Conservation (phyloP, 2,888 invertebrate genomes). For the Aphidius colemani region DNA sequence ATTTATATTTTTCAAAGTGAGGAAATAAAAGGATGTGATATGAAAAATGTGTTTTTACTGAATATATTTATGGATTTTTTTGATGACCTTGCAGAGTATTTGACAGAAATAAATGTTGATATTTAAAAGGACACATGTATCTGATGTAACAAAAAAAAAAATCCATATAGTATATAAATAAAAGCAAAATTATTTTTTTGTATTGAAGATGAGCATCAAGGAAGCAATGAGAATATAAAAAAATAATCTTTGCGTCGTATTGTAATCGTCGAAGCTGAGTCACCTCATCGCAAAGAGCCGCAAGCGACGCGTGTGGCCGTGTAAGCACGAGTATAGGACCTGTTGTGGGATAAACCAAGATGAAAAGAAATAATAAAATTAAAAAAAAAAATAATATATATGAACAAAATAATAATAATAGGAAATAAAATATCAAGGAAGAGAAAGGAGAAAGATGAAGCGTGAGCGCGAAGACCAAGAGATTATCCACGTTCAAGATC, state of each 20-base stretch:
- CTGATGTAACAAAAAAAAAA: not conserved
- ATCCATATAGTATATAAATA: too few relatives aligned
- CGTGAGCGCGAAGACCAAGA: slow-evolving; percentile 8
- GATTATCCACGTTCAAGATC: slow-evolving; percentile 24
- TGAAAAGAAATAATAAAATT: not conserved
- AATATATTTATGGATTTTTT: too few relatives aligned
- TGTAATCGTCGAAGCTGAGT: slow-evolving; percentile 21
- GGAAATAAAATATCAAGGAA: not conserved
- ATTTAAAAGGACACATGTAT: not conserved
- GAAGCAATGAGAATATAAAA: not conserved
- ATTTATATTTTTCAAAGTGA: not conserved
- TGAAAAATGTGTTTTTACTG: too few relatives aligned
- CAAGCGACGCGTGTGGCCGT: slow-evolving; percentile 26
- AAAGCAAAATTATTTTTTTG: too few relatives aligned
- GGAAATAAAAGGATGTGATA: not conserved
- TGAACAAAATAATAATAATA: not conserved
- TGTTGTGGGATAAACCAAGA: slow-evolving; percentile 6
- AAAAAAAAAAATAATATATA: not conserved
- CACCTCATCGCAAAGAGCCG: slow-evolving; percentile 17
- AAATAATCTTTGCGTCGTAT: not conserved
- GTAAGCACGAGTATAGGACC: not conserved
- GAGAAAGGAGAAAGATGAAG: slow-evolving; percentile 8
- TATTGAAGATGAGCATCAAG: too few relatives aligned
- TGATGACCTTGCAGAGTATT: not conserved
- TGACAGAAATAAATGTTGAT: not conserved